phyloP scores from a whole-genome alignment of 2,888 invertebrate genomes.

The Synergus umbraculus region DNA sequence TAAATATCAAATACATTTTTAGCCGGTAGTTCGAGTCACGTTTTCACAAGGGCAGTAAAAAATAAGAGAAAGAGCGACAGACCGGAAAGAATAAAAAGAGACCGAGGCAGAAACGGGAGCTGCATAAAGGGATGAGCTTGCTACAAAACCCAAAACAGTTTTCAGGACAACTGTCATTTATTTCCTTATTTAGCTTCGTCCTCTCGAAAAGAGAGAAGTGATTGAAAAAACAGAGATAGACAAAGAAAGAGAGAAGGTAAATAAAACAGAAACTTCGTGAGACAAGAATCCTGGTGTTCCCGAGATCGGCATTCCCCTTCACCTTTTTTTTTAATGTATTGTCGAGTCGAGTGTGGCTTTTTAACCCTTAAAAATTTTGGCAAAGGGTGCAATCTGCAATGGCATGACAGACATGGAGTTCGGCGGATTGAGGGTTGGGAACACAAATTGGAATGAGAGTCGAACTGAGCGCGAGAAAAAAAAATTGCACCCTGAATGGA shows the following conservation, averaged over 20 bases:
- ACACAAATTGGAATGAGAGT: slow-evolving; percentile 50
- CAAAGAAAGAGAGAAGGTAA: slow-evolving; percentile 40
- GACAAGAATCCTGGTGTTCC: slow-evolving; percentile 56
- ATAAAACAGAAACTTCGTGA: slow-evolving; percentile 37
- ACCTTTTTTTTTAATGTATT: slow-evolving; percentile 64
- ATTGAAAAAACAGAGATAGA: slow-evolving; percentile 41
- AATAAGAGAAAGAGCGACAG: slow-evolving; percentile 14
- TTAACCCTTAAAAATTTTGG: slow-evolving; percentile 75
- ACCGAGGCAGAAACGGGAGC: slow-evolving; percentile 54
- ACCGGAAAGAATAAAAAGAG: slow-evolving; percentile 50
- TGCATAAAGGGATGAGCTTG: slow-evolving; percentile 62
- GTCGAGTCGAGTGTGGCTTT: slow-evolving; percentile 77
- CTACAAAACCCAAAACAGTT: slow-evolving; percentile 76
- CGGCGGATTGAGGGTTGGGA: slow-evolving; percentile 58
- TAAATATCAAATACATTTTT: slow-evolving; percentile 77
- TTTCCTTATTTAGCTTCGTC: slow-evolving; percentile 72
- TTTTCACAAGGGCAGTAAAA: slow-evolving; percentile 57
- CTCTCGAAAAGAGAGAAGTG: slow-evolving; percentile 50
- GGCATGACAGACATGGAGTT: slow-evolving; percentile 58
- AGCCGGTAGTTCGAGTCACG: slow-evolving; percentile 68
- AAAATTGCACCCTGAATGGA: slow-evolving; percentile 72
- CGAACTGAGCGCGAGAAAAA: slow-evolving; percentile 56
- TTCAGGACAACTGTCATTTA: slow-evolving; percentile 74
- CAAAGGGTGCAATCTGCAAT: slow-evolving; percentile 62
- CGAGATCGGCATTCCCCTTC: slow-evolving; percentile 58